Percentiles rank a stretch among this genome's conserved stretches.
phyloP scores from a whole-genome alignment of 23 tunicate genomes.

The Trididemnum nubilum region DNA sequence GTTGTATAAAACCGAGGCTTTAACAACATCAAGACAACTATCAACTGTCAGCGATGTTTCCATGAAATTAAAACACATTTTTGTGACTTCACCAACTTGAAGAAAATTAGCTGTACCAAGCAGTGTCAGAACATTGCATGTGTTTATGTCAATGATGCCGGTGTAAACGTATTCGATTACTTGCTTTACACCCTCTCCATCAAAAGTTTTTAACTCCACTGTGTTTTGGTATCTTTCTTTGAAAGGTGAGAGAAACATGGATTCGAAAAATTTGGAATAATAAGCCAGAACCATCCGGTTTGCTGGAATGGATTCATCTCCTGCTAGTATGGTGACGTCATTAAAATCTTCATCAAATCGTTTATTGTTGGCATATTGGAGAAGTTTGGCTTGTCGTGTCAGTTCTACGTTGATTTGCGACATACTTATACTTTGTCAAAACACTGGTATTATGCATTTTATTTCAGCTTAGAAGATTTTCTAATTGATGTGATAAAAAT shows the following conservation, averaged over 20 bases:
- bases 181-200: not conserved
- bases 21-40: not conserved
- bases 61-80: not conserved
- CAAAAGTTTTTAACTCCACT: not conserved
- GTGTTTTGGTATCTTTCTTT: not conserved
- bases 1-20: not conserved
- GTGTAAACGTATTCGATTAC: constrained; percentile 4
- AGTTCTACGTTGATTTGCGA: too few species aligned
- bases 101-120: not conserved
- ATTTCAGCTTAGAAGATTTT: too few species aligned
- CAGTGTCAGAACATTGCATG: not conserved
- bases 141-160: not conserved
- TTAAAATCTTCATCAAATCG: not conserved
- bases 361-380: not conserved
- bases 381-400: too few species aligned
- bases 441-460: too few species aligned
- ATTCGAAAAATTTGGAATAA: not conserved
- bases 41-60: not conserved
- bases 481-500: too few species aligned
- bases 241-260: not conserved
- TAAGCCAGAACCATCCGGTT: constrained; percentile 21
- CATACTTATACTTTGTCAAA: too few species aligned
- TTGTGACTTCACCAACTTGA: not conserved
- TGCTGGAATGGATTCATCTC: not conserved
- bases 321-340: constrained; percentile 18